These are phyloP conservation scores for Chrysodeixis includens DNA, from an alignment of 2,888 invertebrate genomes.

Conservation along the genomic window DNA sequence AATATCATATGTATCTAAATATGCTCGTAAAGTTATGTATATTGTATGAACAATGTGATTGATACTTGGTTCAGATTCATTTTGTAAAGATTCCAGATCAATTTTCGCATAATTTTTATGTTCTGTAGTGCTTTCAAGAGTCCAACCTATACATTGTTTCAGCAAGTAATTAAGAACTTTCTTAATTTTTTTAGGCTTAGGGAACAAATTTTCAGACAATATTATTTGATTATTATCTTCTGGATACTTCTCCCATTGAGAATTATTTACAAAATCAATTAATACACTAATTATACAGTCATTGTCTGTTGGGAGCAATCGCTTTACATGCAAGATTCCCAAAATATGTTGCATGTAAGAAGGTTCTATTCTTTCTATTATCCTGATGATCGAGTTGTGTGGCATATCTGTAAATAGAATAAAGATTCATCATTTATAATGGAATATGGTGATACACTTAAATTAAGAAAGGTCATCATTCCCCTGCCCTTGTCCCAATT, in stretches of 20 bases:
- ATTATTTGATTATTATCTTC: conserved; percentile 54
- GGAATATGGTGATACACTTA: background rate
- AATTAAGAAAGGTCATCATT: too few relatives aligned
- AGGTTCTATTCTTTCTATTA: conserved; percentile 78
- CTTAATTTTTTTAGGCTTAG: conserved; percentile 61
- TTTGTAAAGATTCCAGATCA: conserved; percentile 31
- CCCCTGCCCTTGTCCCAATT: too few relatives aligned
- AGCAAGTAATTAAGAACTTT: conserved; percentile 63
- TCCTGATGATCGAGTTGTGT: conserved; percentile 68
- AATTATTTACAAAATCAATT: conserved; percentile 67
- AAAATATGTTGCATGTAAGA: conserved; percentile 76
- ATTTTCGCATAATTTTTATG: conserved; percentile 65
- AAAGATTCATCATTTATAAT: background rate
- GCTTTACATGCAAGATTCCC: conserved; percentile 67
- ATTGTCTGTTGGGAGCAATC: conserved; percentile 66
- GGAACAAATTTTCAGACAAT: conserved; percentile 55
- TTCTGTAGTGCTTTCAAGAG: conserved; percentile 23
- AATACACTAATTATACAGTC: conserved; percentile 70
- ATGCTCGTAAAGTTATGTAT: conserved; percentile 77
- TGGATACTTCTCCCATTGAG: conserved; percentile 67
- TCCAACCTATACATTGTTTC: conserved; percentile 58
- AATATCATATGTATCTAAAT: conserved; percentile 77
- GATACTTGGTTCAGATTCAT: conserved; percentile 46
- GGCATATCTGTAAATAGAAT: conserved; percentile 76
- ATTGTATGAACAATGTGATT: conserved; percentile 70